Base-by-base conservation (phyloP, 2,888 invertebrate genomes). In the Hypsopygia costalis region DNA sequence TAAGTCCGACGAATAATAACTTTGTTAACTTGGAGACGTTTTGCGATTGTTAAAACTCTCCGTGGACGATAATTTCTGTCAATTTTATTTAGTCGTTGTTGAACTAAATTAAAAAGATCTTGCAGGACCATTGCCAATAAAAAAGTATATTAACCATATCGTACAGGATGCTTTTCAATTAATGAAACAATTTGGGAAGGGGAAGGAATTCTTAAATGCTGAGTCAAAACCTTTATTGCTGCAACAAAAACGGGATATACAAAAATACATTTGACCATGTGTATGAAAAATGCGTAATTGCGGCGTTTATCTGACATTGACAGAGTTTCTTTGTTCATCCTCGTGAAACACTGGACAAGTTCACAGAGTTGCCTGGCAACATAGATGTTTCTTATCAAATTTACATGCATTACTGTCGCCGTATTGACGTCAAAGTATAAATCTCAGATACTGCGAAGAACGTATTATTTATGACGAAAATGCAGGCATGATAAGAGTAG, bases 241-340 rank as follows among this genome's bases (percentile, higher is more conserved):
- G n/a, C 25, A 25, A 5, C 16, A 16, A 40, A 35, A 34, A 31
- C 31, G 36, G 41, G 43, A 40, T 20, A 5, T 16, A 32, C 1
- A 32, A n/a, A 20, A 32, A n/a, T 16, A 20, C 9, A 8, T 16
- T n/a, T 9, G 20, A 32, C 16, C 16, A 32, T 20, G 32, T n/a
- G 20, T 16, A 16, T 16, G 20, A n/a, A 20, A 32, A 32, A 32
- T 34, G 37, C 35, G 34, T 40, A 52, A 10, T 34, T 22, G 1
- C 34, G 22, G 16, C 9, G 30, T 30, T 10, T 62, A 62, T 62
- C 57, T 60, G 54, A 49, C 61, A 61, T 56, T 63, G 62, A 65
- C 62, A 55, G 49, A 53, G 52, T 42, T 49, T 49, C 54, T 57
- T 52, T 52, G 55, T 56, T 41, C 41, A 48, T 45, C 49, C 44